Percentiles rank a stretch among this genome's conserved stretches.
These are phyloP conservation scores for Schizothorax lantsangensis DNA, from an alignment of 2,797 vertebrate genomes.

Conservation along the genomic window DNA sequence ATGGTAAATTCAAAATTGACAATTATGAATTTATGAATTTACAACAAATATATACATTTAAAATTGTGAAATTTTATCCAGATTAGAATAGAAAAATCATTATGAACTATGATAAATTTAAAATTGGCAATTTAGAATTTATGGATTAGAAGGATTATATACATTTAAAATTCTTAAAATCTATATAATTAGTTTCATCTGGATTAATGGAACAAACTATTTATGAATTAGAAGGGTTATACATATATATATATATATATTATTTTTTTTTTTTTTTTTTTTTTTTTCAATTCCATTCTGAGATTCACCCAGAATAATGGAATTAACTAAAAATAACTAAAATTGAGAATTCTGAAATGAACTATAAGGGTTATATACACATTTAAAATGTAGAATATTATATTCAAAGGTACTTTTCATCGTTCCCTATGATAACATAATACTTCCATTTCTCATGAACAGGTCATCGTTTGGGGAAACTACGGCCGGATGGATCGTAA, in stretches of 20 bases:
- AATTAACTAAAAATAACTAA: not conserved
- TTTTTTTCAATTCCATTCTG: not conserved
- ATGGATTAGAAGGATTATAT: not conserved
- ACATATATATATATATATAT: not conserved
- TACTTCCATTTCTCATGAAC: conserved; percentile 1
- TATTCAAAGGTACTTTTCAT: not conserved
- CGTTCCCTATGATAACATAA: not conserved
- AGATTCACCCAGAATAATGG: not conserved
- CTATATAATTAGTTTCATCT: not conserved
- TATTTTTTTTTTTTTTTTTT: no score
- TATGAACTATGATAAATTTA: not conserved
- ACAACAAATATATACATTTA: not conserved
- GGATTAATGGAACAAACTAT: not conserved
- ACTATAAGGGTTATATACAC: not conserved
- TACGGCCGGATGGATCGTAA: conserved; percentile 98
- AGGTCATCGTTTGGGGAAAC: conserved; percentile 99
- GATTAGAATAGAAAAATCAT: not conserved
- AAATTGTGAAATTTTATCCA: not conserved
- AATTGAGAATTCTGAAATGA: not conserved
- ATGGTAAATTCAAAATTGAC: not conserved
- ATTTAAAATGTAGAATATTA: not conserved
- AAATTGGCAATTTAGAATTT: not conserved
- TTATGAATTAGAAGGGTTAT: not conserved
- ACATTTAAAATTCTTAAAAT: not conserved
- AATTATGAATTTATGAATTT: not conserved